phyloP scores from a whole-genome alignment of 2,113 vertebrate species.

The Xerus inauris region DNA sequence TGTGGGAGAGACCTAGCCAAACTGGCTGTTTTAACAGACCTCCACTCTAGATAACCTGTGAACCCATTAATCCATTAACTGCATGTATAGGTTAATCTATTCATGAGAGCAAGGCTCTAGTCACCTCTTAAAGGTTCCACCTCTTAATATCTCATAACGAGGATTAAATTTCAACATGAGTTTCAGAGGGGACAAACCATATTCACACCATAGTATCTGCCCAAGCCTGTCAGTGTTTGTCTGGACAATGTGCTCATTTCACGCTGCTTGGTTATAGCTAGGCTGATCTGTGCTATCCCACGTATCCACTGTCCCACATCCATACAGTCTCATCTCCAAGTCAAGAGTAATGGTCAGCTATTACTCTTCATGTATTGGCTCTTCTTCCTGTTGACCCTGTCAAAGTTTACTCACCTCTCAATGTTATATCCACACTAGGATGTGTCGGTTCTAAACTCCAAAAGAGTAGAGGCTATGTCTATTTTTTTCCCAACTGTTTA shows the following conservation, averaged over 20 bases:
- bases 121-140: not conserved
- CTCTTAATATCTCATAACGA: not conserved
- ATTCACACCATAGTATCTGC: not conserved
- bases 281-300: not conserved
- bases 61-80: not conserved
- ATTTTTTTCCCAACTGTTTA: not conserved
- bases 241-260: not conserved
- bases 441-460: not conserved
- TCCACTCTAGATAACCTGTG: not conserved
- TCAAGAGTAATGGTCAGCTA: not conserved
- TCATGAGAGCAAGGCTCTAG: not conserved
- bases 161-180: not conserved
- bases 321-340: not conserved
- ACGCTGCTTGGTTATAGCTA: not conserved
- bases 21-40: not conserved
- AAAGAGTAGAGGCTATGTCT: not conserved
- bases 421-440: not conserved
- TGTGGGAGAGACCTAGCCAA: not conserved
- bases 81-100: not conserved
- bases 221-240: not conserved
- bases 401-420: constrained; percentile 14
- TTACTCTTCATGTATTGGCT: not conserved
- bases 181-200: too few relatives aligned
- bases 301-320: not conserved
- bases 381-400: not conserved